Evolutionary conservation across 2,888 invertebrate species (phyloP).

Genomic region (Athalia cordata): DNA sequence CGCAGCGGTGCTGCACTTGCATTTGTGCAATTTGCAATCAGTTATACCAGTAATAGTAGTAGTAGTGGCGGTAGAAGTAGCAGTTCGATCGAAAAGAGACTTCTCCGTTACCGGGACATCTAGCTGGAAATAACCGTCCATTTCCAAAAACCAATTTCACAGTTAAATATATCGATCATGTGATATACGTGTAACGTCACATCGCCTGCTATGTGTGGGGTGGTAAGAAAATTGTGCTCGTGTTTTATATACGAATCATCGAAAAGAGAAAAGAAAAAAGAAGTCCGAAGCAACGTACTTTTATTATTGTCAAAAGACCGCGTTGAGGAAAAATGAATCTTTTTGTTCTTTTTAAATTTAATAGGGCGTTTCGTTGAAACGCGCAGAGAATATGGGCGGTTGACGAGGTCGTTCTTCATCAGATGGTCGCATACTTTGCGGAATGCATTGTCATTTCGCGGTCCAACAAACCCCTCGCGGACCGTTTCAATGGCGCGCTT

Average conservation of each 20-base stretch:
- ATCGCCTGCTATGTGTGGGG: no score
- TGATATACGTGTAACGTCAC: background rate
- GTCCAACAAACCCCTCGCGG: constrained; percentile 49
- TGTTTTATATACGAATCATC: no score
- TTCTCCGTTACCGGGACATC: no score
- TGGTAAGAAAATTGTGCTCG: no score
- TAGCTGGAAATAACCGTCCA: constrained; percentile 27
- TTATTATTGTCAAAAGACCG: no score
- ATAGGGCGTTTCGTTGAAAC: background rate
- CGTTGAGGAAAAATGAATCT: background rate
- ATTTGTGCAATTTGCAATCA: constrained; percentile 39
- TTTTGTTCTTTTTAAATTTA: background rate
- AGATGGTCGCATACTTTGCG: constrained; percentile 40
- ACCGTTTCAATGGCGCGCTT: constrained; percentile 50
- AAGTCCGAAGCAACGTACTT: no score
- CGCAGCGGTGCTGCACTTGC: no score
- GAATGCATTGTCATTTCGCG: constrained; percentile 66
- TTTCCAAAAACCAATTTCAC: constrained; percentile 35
- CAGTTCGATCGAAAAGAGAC: background rate
- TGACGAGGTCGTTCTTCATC: background rate
- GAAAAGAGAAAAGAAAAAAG: no score
- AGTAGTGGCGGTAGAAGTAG: background rate
- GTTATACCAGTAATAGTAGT: background rate
- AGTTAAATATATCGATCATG: constrained; percentile 35
- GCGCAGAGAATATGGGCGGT: no score